phyloP scores from a whole-genome alignment of 2,113 vertebrate genomes.

The Lagopus muta region DNA sequence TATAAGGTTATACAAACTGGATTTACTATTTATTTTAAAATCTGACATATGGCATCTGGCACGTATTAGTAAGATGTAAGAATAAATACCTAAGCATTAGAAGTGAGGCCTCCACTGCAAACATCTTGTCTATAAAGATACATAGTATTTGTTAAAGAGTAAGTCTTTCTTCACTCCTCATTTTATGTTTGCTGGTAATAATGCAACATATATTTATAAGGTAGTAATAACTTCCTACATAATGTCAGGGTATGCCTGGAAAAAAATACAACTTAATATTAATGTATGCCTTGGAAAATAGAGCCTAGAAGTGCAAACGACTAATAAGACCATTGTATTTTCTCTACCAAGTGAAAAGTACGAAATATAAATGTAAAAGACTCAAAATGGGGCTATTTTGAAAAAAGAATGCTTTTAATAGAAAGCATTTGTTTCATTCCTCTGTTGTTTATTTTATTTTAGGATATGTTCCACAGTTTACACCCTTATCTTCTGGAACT shows the following conservation, averaged over 20 bases:
- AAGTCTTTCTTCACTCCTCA: not conserved
- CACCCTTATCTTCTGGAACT: conserved; percentile 52
- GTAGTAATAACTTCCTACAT: conserved; percentile 26
- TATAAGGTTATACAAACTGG: not conserved
- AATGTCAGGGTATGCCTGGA: conserved; percentile 48
- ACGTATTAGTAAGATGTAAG: not conserved
- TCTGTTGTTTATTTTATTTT: conserved; percentile 57
- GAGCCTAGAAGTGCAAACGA: not conserved
- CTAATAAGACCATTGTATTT: not conserved
- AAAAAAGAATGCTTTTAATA: conserved; percentile 36
- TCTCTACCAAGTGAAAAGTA: not conserved
- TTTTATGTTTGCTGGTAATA: conserved; percentile 21
- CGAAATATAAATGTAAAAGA: not conserved
- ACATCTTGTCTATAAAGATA: not conserved
- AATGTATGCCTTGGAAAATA: conserved; percentile 32
- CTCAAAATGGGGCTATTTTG: not conserved
- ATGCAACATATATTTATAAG: conserved; percentile 20
- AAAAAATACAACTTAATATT: conserved; percentile 53
- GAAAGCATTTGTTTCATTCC: conserved; percentile 21
- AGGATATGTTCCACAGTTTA: not conserved
- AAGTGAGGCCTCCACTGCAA: not conserved
- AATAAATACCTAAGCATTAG: not conserved
- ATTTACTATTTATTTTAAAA: conserved; percentile 13
- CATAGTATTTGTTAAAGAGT: not conserved
- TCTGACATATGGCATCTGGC: not conserved